Evolutionary conservation across 2,113 vertebrate species (phyloP), one percentile per base, ranked within the genome.

Genomic region (Trichomycterus rosablanca): DNA sequence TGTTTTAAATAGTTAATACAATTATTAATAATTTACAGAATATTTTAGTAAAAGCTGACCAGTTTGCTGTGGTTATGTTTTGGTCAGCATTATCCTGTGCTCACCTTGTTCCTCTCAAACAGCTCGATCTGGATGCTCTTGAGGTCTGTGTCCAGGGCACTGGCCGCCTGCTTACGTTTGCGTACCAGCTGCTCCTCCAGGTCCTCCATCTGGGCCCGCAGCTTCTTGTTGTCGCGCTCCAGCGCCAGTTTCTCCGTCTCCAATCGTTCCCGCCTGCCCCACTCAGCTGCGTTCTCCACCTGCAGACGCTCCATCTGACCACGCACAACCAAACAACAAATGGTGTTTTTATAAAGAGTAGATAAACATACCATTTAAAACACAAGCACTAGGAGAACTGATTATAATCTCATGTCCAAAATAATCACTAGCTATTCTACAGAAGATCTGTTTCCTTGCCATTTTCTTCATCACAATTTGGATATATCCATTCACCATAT

Each of bases 141-240:
- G 65, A 98, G 86, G 89, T 98, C 96, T 0, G 89, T 90, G 85
- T 98, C 94, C 15, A 97, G 88, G 0, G 90, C 88, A 0, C 91
- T 95, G 73, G 92, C 87, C 0, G 94, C 89, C 76, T 98, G 96
- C 7, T 93, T 82, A 35, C 95, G 86, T 58, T 93, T 92, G 22
- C 91, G 91, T 15, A 91, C 85, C 67, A 97, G 74, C 0, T 94
- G 89, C 76, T 98, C 96, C 81, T 96, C 94, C 82, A 98, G 82
- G 74, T 98, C 96, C 72, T 97, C 93, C 0, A 89, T 89, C 81
- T 98, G 96, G 0, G 89, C 86, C 20, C 90, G 80, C 75, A 97
- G 88, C 75, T 98, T 98, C 86, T 98, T 98, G 80, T 97, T 98
- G 80, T 98, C 96, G 20, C 96, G 69, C 78, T 98, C 96, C 57